Evolutionary conservation across 2,113 vertebrate genomes (phyloP).

Genomic region (Formicarius rufipectus): DNA sequence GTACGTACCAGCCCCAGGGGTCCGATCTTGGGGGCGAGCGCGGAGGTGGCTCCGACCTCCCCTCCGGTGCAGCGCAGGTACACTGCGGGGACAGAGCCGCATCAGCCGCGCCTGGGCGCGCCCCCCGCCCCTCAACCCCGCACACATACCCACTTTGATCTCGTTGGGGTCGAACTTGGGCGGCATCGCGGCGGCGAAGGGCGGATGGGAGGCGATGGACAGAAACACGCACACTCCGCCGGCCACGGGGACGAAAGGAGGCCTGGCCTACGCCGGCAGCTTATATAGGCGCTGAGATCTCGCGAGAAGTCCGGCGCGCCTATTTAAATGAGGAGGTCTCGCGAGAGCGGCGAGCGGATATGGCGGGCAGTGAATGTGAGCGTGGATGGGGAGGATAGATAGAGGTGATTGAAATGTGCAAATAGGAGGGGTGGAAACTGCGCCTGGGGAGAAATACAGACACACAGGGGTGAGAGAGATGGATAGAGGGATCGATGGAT

Average conservation of each 20-base stretch:
- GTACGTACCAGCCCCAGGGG: conserved; percentile 91
- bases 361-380: too few species aligned
- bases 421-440: too few species aligned
- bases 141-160: conserved; percentile 88
- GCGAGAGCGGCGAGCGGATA: neutral
- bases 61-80: conserved; percentile 95
- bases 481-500: too few species aligned
- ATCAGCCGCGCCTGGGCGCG: neutral
- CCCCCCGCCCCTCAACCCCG: neutral
- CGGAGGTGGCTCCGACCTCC: conserved; percentile 94
- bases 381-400: too few species aligned
- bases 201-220: conserved; percentile 76
- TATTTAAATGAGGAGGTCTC: neutral
- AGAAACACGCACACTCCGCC: neutral
- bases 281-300: conserved; percentile 1
- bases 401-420: too few species aligned
- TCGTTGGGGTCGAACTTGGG: conserved; percentile 96
- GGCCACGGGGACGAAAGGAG: neutral
- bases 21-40: conserved; percentile 95
- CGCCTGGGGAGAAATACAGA: too few species aligned
- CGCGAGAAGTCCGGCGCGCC: conserved; percentile 63
- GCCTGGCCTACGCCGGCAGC: rapidly evolving
- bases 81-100: conserved; percentile 67
- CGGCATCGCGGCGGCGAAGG: conserved; percentile 81
- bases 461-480: too few species aligned